Evolutionary conservation across 2,797 vertebrate genomes (phyloP).

Genomic region (Hypotaenidia okinawae): DNA sequence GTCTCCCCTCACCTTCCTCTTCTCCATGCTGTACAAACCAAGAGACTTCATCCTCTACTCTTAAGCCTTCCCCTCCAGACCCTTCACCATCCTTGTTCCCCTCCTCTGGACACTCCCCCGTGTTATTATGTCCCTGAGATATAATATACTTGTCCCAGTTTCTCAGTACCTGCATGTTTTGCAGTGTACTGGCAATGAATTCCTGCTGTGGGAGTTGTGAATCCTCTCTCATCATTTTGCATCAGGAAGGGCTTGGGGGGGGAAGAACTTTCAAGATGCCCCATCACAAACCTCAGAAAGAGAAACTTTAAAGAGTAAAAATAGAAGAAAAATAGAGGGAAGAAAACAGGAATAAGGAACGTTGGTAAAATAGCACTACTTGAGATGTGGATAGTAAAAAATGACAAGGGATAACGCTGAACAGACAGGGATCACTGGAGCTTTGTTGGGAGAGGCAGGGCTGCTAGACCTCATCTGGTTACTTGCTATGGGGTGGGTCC

Average conservation of each 20-base stretch:
- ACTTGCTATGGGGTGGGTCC: not conserved
- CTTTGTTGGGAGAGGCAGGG: not conserved
- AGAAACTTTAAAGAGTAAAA: not conserved
- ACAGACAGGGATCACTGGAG: accelerated
- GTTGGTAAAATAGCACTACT: not conserved
- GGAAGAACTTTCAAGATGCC: not conserved
- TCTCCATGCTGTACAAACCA: no score
- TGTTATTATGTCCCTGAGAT: no score
- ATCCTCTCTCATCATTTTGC: not conserved
- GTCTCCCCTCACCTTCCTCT: no score
- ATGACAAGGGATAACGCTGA: not conserved
- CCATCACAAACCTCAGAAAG: not conserved
- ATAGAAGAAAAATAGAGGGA: not conserved
- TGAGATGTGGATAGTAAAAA: accelerated
- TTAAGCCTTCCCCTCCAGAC: no score
- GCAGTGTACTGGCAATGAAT: not conserved
- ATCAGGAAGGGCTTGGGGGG: not conserved
- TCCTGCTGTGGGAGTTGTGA: not conserved
- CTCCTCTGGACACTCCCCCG: no score
- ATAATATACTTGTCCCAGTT: not conserved
- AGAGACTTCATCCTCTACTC: no score
- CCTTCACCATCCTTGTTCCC: no score
- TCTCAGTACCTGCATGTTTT: not conserved
- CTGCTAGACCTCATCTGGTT: no score
- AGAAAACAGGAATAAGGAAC: not conserved